Evolutionary conservation across 1,140 invertebrate species (phyloP).

Genomic region (Octopus sinensis): DNA sequence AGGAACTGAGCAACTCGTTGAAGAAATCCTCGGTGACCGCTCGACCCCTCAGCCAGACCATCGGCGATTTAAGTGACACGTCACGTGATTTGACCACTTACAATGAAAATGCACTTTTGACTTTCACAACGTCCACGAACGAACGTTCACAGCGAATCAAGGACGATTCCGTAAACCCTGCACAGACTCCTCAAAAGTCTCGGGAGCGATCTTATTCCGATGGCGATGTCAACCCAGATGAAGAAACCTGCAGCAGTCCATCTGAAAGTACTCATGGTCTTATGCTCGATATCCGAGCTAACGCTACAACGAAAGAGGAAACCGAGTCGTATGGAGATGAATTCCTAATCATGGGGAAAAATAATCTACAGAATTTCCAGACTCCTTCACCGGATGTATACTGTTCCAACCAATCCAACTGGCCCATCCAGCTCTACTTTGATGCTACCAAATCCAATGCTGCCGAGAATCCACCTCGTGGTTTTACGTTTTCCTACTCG

Average conservation of each 20-base stretch:
- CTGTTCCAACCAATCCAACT: background rate
- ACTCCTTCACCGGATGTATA: background rate
- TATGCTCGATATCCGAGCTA: no score
- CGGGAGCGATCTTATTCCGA: slow-evolving; percentile 7
- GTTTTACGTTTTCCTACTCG: slow-evolving; percentile 24
- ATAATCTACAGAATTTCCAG: no score
- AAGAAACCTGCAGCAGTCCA: no score
- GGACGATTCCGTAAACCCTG: background rate
- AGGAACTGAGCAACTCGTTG: no score
- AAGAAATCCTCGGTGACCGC: background rate
- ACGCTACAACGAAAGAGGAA: no score
- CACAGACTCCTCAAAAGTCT: background rate
- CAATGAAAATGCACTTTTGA: background rate
- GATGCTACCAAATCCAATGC: slow-evolving; percentile 4
- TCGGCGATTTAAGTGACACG: background rate
- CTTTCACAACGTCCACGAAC: background rate
- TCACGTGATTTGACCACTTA: background rate
- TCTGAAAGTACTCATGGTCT: no score
- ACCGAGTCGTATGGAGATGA: no score
- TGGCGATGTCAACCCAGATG: background rate
- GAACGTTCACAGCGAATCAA: background rate
- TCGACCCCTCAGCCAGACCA: background rate
- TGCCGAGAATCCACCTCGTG: slow-evolving; percentile 5
- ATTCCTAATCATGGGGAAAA: no score
- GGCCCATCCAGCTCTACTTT: background rate